Conservation (phyloP, 2,797 vertebrate species). For the Lepilemur ruficaudatus region DNA sequence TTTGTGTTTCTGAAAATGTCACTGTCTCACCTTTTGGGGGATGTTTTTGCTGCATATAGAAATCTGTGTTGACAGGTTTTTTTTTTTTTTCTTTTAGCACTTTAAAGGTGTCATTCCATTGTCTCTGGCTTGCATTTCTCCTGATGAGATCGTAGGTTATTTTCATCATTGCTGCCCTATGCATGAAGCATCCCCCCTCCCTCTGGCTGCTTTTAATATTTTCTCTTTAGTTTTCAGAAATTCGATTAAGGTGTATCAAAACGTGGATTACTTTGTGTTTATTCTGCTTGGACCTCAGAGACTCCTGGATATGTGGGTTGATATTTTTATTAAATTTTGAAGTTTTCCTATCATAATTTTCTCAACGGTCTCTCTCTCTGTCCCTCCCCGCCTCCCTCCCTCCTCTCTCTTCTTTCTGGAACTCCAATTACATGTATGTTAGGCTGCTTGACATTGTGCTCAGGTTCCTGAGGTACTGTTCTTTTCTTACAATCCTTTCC, state of each 20-base stretch:
- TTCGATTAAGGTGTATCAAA: neutral
- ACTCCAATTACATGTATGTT: fast-evolving
- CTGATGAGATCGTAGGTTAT: neutral
- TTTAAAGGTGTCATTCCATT: neutral
- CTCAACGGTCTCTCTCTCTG: neutral
- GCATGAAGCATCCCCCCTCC: neutral
- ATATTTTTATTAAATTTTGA: neutral
- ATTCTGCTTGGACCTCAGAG: neutral
- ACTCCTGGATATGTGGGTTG: neutral
- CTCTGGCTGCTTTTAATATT: neutral
- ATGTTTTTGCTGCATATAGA: neutral
- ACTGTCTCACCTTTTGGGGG: neutral
- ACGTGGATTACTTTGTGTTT: neutral
- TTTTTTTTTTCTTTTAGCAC: neutral
- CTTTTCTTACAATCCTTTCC: fast-evolving
- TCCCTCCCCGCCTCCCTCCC: neutral
- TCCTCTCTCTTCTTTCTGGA: neutral
- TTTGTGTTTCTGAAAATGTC: neutral
- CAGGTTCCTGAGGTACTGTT: fast-evolving
- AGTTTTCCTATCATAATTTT: neutral
- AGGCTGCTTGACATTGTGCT: fast-evolving
- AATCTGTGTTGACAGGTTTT: neutral
- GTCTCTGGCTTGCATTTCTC: neutral
- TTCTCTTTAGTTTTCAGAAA: neutral
- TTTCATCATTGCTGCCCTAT: neutral